A percentile compares a stretch with the other conserved stretches of the same genome.
Conservation (phyloP, 2,113 vertebrate genomes). For the Cyanoderma ruficeps region DNA sequence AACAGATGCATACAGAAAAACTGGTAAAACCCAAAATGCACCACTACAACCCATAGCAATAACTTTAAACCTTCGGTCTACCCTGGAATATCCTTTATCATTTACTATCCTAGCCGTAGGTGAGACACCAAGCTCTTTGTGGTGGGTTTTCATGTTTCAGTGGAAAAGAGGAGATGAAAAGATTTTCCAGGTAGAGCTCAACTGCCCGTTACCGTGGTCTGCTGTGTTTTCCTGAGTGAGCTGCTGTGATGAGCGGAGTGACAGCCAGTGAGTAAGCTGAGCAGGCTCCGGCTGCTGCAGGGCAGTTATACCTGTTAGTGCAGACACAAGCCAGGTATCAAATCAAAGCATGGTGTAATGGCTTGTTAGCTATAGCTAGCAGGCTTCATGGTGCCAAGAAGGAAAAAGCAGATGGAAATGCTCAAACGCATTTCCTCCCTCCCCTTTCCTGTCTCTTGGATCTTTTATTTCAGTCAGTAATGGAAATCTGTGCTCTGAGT, state of each 20-base stretch:
- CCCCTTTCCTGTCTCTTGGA: background rate
- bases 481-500: slow-evolving; percentile 30
- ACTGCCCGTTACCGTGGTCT: fast-evolving
- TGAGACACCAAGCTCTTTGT: background rate
- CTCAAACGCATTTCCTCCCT: slow-evolving; percentile 34
- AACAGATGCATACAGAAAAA: no score
- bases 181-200: background rate
- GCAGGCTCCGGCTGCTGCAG: background rate
- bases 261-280: background rate
- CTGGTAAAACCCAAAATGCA: no score
- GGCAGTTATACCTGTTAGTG: background rate
- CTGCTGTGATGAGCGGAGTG: background rate
- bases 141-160: background rate
- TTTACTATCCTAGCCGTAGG: background rate
- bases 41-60: background rate
- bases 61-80: background rate
- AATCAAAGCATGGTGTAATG: background rate
- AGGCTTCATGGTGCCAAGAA: background rate
- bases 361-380: background rate
- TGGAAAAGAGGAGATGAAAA: background rate
- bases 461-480: slow-evolving; percentile 33
- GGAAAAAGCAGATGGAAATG: slow-evolving; percentile 32
- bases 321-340: background rate
- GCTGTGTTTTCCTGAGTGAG: background rate
- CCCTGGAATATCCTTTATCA: background rate